Percentiles rank a stretch among this genome's conserved stretches.
Conservation (phyloP, 2,888 invertebrate species). For the Cantharis rustica region DNA sequence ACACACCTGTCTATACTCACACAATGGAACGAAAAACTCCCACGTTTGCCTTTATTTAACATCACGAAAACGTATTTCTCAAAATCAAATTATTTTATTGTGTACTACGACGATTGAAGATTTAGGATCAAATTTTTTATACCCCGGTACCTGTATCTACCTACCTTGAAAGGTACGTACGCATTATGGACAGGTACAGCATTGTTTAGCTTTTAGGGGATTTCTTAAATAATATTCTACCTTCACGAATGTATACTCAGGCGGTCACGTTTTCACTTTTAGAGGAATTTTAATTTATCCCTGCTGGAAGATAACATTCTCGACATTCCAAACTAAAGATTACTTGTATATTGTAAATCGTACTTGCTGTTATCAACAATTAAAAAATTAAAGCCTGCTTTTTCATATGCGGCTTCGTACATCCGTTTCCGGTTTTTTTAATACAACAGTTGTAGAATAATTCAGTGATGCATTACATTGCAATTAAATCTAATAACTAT, state of each 20-base stretch:
- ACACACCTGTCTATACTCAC: slow-evolving; percentile 26
- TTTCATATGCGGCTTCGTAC: neutral
- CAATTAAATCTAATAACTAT: neutral
- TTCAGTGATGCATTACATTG: neutral
- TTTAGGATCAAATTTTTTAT: neutral
- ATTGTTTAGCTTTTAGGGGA: neutral
- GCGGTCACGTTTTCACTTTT: slow-evolving; percentile 24
- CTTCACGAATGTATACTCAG: neutral
- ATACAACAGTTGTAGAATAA: neutral
- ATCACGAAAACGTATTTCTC: neutral
- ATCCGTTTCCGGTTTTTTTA: neutral
- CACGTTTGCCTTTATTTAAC: slow-evolving; percentile 19
- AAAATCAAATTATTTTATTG: neutral
- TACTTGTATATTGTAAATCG: neutral
- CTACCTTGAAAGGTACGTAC: neutral
- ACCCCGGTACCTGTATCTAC: neutral
- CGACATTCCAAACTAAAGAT: neutral
- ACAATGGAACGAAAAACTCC: slow-evolving; percentile 30
- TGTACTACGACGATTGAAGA: neutral
- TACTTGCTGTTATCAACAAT: neutral
- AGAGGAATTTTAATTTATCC: slow-evolving; percentile 26
- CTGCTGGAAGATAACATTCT: neutral
- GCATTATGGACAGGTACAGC: neutral
- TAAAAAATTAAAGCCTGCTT: neutral
- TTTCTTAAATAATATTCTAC: slow-evolving; percentile 8